Evolutionary conservation across 1,140 invertebrate genomes (phyloP).

Genomic region (Hylaeus volcanicus): DNA sequence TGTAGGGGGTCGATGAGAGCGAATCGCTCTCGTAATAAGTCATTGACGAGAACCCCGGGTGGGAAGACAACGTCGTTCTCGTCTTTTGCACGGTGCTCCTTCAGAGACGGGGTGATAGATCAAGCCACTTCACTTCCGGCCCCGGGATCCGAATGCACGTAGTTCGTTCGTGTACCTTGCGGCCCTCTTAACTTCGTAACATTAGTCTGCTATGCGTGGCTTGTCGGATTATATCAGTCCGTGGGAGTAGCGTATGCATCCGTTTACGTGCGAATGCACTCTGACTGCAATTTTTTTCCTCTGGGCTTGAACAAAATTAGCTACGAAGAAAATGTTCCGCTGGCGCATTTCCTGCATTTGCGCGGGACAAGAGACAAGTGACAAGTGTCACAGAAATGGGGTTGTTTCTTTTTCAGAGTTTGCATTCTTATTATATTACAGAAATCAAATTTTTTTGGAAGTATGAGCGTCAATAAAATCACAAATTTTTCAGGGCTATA

Average conservation of each 20-base stretch:
- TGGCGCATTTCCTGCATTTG: background rate
- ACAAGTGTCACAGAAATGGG: no score
- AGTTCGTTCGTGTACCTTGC: slow-evolving; percentile 26
- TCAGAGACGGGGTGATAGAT: slow-evolving; percentile 65
- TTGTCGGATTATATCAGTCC: slow-evolving; percentile 64
- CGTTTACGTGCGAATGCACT: slow-evolving; percentile 36
- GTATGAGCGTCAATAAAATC: no score
- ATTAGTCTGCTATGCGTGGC: slow-evolving; percentile 63
- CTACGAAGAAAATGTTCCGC: background rate
- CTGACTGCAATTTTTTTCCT: slow-evolving; percentile 29
- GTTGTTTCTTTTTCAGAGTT: no score
- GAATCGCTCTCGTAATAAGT: slow-evolving; percentile 72
- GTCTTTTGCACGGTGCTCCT: slow-evolving; percentile 55
- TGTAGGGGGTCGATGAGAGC: slow-evolving; percentile 57
- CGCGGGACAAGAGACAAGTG: no score
- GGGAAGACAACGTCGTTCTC: slow-evolving; percentile 56
- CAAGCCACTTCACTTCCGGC: slow-evolving; percentile 69
- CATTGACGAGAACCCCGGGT: slow-evolving; percentile 60
- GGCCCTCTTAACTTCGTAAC: slow-evolving; percentile 57
- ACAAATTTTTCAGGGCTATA: no score
- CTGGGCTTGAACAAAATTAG: slow-evolving; percentile 28
- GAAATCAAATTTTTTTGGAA: no score
- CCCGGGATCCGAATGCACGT: slow-evolving; percentile 62
- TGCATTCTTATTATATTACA: no score
- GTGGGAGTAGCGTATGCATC: slow-evolving; percentile 6